phyloP scores from a whole-genome alignment of 2,113 vertebrate species.

The Amphiprion percula region DNA sequence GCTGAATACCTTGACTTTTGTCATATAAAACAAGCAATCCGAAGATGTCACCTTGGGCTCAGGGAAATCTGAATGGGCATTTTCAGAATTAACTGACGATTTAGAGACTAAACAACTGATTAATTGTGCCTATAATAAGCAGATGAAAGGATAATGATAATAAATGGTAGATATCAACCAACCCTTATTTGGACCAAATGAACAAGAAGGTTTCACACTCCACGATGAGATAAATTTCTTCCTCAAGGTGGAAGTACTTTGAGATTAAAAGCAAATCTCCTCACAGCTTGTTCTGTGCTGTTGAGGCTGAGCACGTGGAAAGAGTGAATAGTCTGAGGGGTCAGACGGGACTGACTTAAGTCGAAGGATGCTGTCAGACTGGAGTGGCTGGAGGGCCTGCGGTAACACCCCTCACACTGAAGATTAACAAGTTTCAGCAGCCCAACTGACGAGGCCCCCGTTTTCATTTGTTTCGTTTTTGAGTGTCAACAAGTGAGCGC shows the following conservation, averaged over 20 bases:
- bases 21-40: conserved; percentile 17
- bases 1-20: conserved; percentile 11
- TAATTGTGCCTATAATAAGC: neutral
- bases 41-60: conserved; percentile 1
- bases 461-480: conserved; percentile 85
- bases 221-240: conserved; percentile 27
- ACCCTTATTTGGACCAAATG: conserved; percentile 2
- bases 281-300: conserved; percentile 5
- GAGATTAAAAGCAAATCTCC: conserved; percentile 36
- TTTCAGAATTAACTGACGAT: neutral
- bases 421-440: conserved; percentile 88
- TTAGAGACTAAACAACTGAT: neutral
- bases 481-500: conserved; percentile 88
- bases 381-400: conserved; percentile 86
- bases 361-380: conserved; percentile 80
- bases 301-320: conserved; percentile 60
- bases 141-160: neutral
- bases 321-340: conserved; percentile 54
- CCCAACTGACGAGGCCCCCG: conserved; percentile 81
- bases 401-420: conserved; percentile 80
- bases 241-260: conserved; percentile 5
- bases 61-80: neutral
- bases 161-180: neutral
- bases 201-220: conserved; percentile 4
- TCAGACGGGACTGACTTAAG: conserved; percentile 64